Base-by-base conservation (phyloP, 37 sponge, comb jelly and placozoan species). In the Trichoplax adhaerens region DNA sequence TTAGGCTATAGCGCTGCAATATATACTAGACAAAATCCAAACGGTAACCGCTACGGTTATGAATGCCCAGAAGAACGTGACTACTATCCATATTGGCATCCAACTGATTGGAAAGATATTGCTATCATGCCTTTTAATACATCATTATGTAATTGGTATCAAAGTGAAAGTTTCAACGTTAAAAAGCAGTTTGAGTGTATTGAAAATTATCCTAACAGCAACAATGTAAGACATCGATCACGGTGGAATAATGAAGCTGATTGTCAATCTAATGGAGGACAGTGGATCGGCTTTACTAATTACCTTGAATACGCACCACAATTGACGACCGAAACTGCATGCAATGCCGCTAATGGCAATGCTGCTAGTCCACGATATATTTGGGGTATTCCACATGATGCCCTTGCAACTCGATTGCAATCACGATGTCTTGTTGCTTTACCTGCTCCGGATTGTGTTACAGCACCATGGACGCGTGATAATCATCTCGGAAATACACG, bases 41-140 rank as follows among this genome's bases (percentile, higher is more conserved):
- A 97, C 56, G 99, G 94, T 3, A 91, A 91, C 63, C 75, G 99
- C 50, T 80, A 88, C 56, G 99, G 99, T 1, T 97, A 88, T 67
- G 99, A 97, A 74, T 97, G 99, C 56, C 99, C 99, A 3, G 99
- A 97, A 71, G 99, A 97, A 83, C 71, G 99, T 12, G 99, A 97
- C 85, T 88, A 97, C 77, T 97, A 93, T 72, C 99, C 99, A 7
- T 97, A 97, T 86, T 97, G 99, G 99, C 90, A 89, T 72, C 99
- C 99, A 54, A 84, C 87, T 10, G 83, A 85, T 8, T 96, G 98
- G 98, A 87, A 79, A 72, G 98, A 96, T 57, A 86, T 96, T 70
- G 98, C 93, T 58, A 75, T 88, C 4, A 80, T 96, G 8, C 79
- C 87, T 7, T 77, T 80, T 72, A 81, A 96, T 71, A 71, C 68